Percentiles rank a stretch among this genome's conserved stretches.
These are phyloP conservation scores for Drosophila biarmipes DNA, from an alignment of 1,140 invertebrate species.

Conservation along the genomic window DNA sequence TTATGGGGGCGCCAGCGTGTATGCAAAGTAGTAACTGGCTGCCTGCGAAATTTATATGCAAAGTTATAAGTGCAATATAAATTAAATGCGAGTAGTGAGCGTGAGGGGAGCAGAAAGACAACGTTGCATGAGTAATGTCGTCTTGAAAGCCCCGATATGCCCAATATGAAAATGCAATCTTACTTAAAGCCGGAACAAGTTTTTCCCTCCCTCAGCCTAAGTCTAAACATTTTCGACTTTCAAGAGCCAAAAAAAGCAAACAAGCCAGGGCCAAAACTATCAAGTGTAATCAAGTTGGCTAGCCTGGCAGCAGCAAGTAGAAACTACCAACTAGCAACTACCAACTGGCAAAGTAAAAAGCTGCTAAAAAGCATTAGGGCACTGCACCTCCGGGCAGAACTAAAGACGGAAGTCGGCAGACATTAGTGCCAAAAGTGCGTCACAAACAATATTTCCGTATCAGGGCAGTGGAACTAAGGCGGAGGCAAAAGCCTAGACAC, in stretches of 20 bases:
- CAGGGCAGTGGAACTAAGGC: constrained; percentile 57
- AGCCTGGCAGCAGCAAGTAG: constrained; percentile 38
- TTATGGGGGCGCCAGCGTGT: constrained; percentile 56
- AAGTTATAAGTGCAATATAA: constrained; percentile 77
- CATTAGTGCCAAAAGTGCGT: constrained; percentile 81
- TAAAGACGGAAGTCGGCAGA: constrained; percentile 78
- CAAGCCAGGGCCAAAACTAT: constrained; percentile 60
- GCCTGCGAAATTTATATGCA: constrained; percentile 61
- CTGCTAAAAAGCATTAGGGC: constrained; percentile 79
- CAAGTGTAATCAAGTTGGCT: constrained; percentile 79
- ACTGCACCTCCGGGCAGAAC: constrained; percentile 46
- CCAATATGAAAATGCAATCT: constrained; percentile 9
- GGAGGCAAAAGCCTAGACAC: constrained; percentile 73
- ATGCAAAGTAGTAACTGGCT: constrained; percentile 59
- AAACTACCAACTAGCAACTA: constrained; percentile 10
- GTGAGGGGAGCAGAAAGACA: constrained; percentile 8
- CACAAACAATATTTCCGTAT: constrained; percentile 81
- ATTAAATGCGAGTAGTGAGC: constrained; percentile 45
- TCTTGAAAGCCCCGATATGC: constrained; percentile 7
- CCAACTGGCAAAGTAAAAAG: constrained; percentile 56
- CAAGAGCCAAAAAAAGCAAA: constrained; percentile 38
- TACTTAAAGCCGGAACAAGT: constrained; percentile 8
- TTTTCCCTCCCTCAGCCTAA: constrained; percentile 22
- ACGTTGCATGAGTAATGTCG: constrained; percentile 34
- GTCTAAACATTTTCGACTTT: constrained; percentile 59